phyloP scores from a whole-genome alignment of 2,888 invertebrate species.

The Blastobasis adustella region DNA sequence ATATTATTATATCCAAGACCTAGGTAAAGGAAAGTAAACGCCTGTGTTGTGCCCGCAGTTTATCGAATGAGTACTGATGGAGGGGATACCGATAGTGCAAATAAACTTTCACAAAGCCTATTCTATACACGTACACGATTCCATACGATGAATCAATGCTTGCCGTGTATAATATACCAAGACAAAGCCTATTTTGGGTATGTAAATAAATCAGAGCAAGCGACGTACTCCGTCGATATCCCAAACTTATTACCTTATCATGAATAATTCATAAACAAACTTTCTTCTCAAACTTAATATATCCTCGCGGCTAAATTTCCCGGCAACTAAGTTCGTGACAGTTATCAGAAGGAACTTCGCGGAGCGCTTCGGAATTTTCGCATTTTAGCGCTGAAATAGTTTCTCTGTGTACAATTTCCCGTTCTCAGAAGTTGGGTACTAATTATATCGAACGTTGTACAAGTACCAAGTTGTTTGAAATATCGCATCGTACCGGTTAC shows the following conservation, averaged over 20 bases:
- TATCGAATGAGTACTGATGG: conserved; percentile 13
- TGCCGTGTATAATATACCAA: too few relatives aligned
- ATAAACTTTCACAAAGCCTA: conserved; percentile 59
- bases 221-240: conserved; percentile 33
- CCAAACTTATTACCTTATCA: conserved; percentile 36
- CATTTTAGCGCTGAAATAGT: conserved; percentile 18
- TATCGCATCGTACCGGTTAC: conserved; percentile 49
- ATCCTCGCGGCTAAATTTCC: not conserved
- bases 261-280: conserved; percentile 40
- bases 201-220: conserved; percentile 31
- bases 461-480: conserved; percentile 14
- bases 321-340: not conserved
- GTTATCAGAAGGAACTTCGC: not conserved
- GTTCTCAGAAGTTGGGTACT: too few relatives aligned
- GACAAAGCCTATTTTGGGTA: conserved; percentile 25
- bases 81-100: conserved; percentile 28
- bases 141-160: conserved; percentile 29
- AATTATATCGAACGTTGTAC: conserved; percentile 19
- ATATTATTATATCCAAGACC: not conserved
- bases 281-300: conserved; percentile 9
- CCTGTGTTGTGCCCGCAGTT: conserved; percentile 5
- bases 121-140: conserved; percentile 22
- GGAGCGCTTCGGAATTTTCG: conserved; percentile 10
- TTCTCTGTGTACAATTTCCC: conserved; percentile 24
- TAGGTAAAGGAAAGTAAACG: conserved; percentile 28